phyloP scores from a whole-genome alignment of 2,113 vertebrate species.

The Pithys albifrons region DNA sequence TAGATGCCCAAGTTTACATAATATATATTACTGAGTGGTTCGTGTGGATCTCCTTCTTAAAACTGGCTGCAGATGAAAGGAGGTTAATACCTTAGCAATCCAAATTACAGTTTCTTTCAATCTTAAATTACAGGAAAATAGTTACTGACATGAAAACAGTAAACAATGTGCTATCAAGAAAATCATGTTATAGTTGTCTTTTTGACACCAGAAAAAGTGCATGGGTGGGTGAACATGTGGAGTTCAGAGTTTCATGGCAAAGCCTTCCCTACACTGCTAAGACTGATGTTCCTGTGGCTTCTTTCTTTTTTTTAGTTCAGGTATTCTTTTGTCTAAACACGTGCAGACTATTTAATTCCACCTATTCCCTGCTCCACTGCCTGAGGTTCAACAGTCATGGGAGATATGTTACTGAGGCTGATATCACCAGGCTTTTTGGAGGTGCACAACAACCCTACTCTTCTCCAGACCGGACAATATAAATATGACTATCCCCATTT shows the following conservation, averaged over 20 bases:
- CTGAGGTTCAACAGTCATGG: neutral
- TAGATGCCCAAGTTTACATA: neutral
- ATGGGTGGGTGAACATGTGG: rapidly evolving
- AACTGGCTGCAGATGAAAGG: neutral
- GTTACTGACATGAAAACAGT: neutral
- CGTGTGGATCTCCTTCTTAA: neutral
- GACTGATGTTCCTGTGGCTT: neutral
- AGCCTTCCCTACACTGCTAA: neutral
- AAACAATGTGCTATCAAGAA: neutral
- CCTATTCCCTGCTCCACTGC: neutral
- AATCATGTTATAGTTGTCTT: neutral
- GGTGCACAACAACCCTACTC: neutral
- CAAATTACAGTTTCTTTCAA: neutral
- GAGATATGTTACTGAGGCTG: neutral
- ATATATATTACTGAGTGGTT: rapidly evolving
- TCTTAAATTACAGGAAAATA: neutral
- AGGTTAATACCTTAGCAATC: neutral
- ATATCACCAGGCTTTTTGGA: neutral
- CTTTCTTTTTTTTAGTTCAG: neutral
- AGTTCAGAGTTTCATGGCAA: neutral
- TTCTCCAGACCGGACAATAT: neutral
- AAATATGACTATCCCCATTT: neutral
- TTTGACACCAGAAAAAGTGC: neutral
- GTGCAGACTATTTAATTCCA: neutral
- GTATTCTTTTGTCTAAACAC: neutral